Evolutionary conservation across 2,797 vertebrate genomes (phyloP), one percentile per base, ranked within the genome.

Genomic region (Enteromius argenteus): DNA sequence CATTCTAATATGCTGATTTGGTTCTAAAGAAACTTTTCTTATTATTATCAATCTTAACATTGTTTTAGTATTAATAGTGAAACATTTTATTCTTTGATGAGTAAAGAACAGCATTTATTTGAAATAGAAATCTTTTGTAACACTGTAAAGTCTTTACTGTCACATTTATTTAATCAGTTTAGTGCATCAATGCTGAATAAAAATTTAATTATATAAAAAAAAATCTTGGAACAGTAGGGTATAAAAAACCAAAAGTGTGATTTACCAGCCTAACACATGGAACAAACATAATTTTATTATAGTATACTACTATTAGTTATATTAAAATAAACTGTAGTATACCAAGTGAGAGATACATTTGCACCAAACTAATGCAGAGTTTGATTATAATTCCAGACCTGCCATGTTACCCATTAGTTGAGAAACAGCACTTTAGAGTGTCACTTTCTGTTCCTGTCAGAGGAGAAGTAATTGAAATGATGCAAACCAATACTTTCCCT

Each of bases 401-500:
- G 30, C 62, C 23, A 19, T 17, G 21, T 68, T 10, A 81, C 35
- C 6, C 37, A 23, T 23, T 19, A 68, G 32, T 42, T 80, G 30
- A 14, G 49, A 37, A 75, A 75, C 49, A 75, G 4, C 5, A 13
- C 5, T 51, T 49, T 27, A 10, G 13, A 72, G 23, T 27, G 42
- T 72, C 0, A 44, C 9, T 77, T 67, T 69, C 46, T 60, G 37
- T 81, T 81, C 37, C 67, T 60, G 23, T 27, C 37, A 30, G 17
- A 60, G 0, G 21, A 58, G 53, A 80, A 80, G 51, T 49, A 9
- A 27, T 42, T 17, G 8, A 27, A 78, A 64, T 64, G 15, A 64
- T 27, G 14, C 37, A 74, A 51, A 51, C 51, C 77, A 37, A 64
- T 35, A 49, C n/a, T 49, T 74, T 64, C 30, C 80, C 27, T 27